Evolutionary conservation across 2,113 vertebrate species (phyloP).

Genomic region (Diadophis punctatus): DNA sequence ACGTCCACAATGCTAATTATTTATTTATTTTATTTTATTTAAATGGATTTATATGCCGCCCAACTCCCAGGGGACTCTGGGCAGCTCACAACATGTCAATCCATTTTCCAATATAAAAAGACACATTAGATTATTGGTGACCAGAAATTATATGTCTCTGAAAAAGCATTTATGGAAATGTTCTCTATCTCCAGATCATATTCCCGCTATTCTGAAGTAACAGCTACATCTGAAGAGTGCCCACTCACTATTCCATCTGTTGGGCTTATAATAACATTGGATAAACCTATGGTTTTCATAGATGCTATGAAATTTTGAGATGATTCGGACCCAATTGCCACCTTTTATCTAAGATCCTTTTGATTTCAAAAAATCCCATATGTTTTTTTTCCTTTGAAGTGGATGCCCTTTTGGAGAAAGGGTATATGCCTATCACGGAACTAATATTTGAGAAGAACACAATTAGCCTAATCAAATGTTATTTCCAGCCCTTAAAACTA

Average conservation of each 20-base stretch:
- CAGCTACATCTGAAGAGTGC: neutral
- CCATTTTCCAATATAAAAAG: too few species aligned
- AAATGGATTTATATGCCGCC: too few species aligned
- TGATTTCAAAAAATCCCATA: neutral
- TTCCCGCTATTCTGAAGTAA: neutral
- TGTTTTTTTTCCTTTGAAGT: neutral
- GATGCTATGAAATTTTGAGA: neutral
- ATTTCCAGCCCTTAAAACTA: neutral
- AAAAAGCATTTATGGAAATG: neutral
- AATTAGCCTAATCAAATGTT: neutral
- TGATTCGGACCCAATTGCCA: neutral
- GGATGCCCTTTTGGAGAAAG: neutral
- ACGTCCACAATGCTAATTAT: neutral
- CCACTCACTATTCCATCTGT: neutral
- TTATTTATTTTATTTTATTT: too few species aligned
- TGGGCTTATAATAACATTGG: neutral
- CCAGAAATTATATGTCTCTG: neutral
- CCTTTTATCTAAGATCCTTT: neutral
- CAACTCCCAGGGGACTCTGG: too few species aligned
- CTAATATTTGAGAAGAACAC: neutral
- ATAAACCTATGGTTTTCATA: neutral
- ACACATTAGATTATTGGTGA: neutral
- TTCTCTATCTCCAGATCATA: neutral
- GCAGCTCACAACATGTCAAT: too few species aligned
- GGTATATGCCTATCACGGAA: neutral